Conservation (phyloP, 1,140 invertebrate species). For the Drosophila tristis region DNA sequence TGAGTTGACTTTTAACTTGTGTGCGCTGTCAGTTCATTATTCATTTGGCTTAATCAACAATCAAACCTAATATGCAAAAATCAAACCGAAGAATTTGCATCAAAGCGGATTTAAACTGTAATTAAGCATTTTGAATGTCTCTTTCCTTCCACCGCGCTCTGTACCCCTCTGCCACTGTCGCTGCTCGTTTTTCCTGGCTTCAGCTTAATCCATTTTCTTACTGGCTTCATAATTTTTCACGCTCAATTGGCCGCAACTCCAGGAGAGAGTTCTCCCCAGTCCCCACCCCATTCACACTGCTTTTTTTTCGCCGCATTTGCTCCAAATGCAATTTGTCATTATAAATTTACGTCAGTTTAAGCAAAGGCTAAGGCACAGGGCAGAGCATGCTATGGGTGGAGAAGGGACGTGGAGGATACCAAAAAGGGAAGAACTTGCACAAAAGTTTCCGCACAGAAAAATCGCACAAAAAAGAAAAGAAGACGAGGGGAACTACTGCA, state of each 20-base stretch:
- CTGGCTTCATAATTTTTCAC: conserved; percentile 79
- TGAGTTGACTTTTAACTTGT: too few relatives aligned
- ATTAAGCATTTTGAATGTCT: conserved; percentile 69
- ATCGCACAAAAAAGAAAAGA: not conserved
- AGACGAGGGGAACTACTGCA: conserved; percentile 49
- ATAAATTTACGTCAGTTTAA: conserved; percentile 82
- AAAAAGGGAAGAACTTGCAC: conserved; percentile 35
- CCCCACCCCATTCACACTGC: not conserved
- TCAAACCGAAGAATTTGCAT: conserved; percentile 50
- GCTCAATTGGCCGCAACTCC: conserved; percentile 65
- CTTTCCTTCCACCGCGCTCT: not conserved
- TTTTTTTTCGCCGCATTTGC: conserved; percentile 63
- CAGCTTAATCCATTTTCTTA: conserved; percentile 25
- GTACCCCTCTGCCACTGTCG: not conserved
- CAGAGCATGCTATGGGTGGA: too few relatives aligned
- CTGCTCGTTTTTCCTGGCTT: conserved; percentile 23
- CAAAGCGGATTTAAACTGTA: conserved; percentile 66
- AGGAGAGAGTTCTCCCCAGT: conserved; percentile 7
- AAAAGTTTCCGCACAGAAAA: conserved; percentile 36
- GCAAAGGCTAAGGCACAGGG: conserved; percentile 62
- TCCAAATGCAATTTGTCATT: conserved; percentile 82
- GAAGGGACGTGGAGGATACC: not conserved
- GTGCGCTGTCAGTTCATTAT: conserved; percentile 9
- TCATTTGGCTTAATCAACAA: conserved; percentile 30
- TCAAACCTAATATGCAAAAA: not conserved